Evolutionary conservation across 2,113 vertebrate genomes (phyloP).

Genomic region (Pollimyrus isidori): DNA sequence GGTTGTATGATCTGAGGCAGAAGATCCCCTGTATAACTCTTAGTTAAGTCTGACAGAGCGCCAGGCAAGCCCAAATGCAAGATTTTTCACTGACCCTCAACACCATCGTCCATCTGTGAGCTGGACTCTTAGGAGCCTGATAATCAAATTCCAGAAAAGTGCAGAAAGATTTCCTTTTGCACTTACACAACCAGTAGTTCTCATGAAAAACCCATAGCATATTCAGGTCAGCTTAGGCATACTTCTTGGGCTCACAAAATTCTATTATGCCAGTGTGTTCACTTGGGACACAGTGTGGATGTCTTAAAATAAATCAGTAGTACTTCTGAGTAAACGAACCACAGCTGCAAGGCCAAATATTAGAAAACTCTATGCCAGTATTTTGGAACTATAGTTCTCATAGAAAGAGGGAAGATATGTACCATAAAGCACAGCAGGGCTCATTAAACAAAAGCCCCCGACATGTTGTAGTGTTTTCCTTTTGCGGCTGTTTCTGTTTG

Average conservation of each 20-base stretch:
- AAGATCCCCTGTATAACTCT: not conserved
- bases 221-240: not conserved
- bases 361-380: not conserved
- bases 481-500: not conserved
- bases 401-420: not conserved
- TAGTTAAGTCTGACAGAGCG: not conserved
- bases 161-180: not conserved
- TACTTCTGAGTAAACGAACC: not conserved
- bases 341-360: constrained; percentile 4
- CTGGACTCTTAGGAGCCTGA: not conserved
- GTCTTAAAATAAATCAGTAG: constrained; percentile 1
- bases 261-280: not conserved
- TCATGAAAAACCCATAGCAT: not conserved
- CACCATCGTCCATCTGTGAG: not conserved
- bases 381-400: not conserved
- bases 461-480: not conserved
- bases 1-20: not conserved
- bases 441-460: not conserved
- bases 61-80: not conserved
- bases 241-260: not conserved
- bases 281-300: not conserved
- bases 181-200: not conserved
- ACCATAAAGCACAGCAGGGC: not conserved
- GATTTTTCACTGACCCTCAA: not conserved
- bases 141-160: not conserved